Percentiles rank a stretch among this genome's conserved stretches.
These are phyloP conservation scores for Xestia sexstrigata DNA, from an alignment of 2,888 invertebrate species.

Conservation along the genomic window DNA sequence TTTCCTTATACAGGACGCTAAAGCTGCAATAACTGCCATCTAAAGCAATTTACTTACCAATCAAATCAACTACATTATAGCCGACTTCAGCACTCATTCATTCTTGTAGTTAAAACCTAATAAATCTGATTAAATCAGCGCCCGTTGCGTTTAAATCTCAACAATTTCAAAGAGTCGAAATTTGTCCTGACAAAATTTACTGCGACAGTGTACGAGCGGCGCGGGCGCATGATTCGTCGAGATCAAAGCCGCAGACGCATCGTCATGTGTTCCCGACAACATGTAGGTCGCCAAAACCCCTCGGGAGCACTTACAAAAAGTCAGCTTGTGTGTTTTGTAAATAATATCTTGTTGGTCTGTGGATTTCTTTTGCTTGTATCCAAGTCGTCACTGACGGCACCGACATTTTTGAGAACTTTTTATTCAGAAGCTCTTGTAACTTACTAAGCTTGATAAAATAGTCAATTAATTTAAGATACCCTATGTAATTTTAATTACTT, in stretches of 20 bases:
- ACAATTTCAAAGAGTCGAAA: slow-evolving; percentile 87
- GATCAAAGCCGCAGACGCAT: slow-evolving; percentile 77
- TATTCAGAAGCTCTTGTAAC: slow-evolving; percentile 38
- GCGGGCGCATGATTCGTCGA: slow-evolving; percentile 73
- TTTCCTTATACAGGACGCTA: slow-evolving; percentile 19
- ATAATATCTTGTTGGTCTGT: slow-evolving; percentile 82
- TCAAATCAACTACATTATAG: slow-evolving; percentile 74
- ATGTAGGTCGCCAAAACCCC: slow-evolving; percentile 84
- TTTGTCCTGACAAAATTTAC: slow-evolving; percentile 89
- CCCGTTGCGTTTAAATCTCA: slow-evolving; percentile 75
- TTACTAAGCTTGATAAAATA: slow-evolving; percentile 21
- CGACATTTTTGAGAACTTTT: slow-evolving; percentile 65
- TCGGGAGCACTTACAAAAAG: slow-evolving; percentile 83
- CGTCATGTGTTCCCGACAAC: slow-evolving; percentile 79
- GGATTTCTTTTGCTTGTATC: slow-evolving; percentile 68
- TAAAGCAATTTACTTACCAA: slow-evolving; percentile 64
- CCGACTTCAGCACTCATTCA: slow-evolving; percentile 69
- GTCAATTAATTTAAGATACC: neutral
- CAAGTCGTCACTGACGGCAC: slow-evolving; percentile 48
- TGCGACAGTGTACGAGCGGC: slow-evolving; percentile 73
- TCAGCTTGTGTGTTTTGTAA: slow-evolving; percentile 85
- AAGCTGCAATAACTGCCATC: slow-evolving; percentile 53
- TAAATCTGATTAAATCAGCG: slow-evolving; percentile 85
- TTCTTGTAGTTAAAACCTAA: slow-evolving; percentile 76
- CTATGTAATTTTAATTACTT: neutral